phyloP scores from a whole-genome alignment of 2,888 invertebrate species.

The Masnerella sp. region DNA sequence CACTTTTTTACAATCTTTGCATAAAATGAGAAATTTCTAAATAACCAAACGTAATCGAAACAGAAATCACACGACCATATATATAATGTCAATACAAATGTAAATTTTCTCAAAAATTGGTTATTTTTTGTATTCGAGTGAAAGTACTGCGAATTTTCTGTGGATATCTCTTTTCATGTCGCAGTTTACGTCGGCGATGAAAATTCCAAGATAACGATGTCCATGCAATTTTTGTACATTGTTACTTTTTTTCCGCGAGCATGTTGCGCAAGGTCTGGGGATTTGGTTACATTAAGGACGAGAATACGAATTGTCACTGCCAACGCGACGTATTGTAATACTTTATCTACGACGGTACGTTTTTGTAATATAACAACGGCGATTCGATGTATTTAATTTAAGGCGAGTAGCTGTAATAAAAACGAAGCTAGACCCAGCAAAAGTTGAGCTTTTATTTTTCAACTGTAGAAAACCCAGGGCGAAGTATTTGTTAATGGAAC shows the following conservation, averaged over 20 bases:
- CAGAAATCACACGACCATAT: too few relatives aligned
- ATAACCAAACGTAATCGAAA: too few relatives aligned
- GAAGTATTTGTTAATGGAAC: too few relatives aligned
- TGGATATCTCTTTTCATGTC: slow-evolving; percentile 12
- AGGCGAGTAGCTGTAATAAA: slow-evolving; percentile 37
- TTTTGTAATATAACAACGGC: slow-evolving; percentile 47
- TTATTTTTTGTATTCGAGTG: slow-evolving; percentile 2
- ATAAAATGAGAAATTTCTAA: too few relatives aligned
- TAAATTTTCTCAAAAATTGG: too few relatives aligned
- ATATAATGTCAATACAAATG: too few relatives aligned
- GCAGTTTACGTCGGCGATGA: slow-evolving; percentile 19
- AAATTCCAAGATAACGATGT: slow-evolving; percentile 9
- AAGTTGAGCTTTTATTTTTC: neutral
- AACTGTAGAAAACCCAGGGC: too few relatives aligned
- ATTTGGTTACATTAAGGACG: neutral
- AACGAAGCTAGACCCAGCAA: slow-evolving; percentile 26
- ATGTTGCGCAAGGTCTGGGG: slow-evolving; percentile 11
- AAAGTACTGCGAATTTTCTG: slow-evolving; percentile 20
- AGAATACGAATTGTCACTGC: slow-evolving; percentile 10
- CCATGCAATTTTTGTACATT: slow-evolving; percentile 9
- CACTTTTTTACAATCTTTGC: neutral
- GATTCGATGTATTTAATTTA: slow-evolving; percentile 42
- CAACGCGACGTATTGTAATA: slow-evolving; percentile 10
- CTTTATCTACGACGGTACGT: slow-evolving; percentile 7
- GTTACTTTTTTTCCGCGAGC: slow-evolving; percentile 16